Percentiles rank a stretch among this genome's conserved stretches.
Evolutionary conservation across 2,888 invertebrate genomes (phyloP).

Genomic region (Aleiodes leptofemur): DNA sequence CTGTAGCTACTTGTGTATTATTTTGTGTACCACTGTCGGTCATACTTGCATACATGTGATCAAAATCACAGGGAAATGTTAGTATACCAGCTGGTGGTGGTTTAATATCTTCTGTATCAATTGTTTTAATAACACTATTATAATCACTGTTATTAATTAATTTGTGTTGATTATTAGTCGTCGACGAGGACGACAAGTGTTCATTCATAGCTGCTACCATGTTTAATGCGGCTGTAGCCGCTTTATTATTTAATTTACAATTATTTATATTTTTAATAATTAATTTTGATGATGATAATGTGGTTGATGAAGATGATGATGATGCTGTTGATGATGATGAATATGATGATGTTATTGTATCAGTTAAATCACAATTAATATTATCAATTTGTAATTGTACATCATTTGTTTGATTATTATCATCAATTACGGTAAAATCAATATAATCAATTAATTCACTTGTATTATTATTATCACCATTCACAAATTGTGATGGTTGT

Average conservation of each 20-base stretch:
- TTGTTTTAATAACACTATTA: slow-evolving; percentile 46
- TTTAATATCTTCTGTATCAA: slow-evolving; percentile 73
- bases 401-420: slow-evolving; percentile 15
- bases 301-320: slow-evolving; percentile 40
- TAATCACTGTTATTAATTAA: slow-evolving; percentile 41
- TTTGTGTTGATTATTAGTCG: slow-evolving; percentile 56
- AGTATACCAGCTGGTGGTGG: slow-evolving; percentile 76
- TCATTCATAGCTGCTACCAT: slow-evolving; percentile 76
- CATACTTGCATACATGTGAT: slow-evolving; percentile 85
- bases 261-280: slow-evolving; percentile 77
- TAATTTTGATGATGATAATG: slow-evolving; percentile 70
- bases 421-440: slow-evolving; percentile 19
- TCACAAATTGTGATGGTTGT: slow-evolving; percentile 66
- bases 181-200: slow-evolving; percentile 69
- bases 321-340: slow-evolving; percentile 30
- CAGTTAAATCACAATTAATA: slow-evolving; percentile 30
- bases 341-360: slow-evolving; percentile 4
- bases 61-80: slow-evolving; percentile 80
- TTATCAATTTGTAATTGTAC: slow-evolving; percentile 15
- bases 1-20: slow-evolving; percentile 61
- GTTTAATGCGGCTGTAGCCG: slow-evolving; percentile 66
- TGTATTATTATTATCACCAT: slow-evolving; percentile 65
- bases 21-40: slow-evolving; percentile 70
- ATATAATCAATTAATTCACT: slow-evolving; percentile 6
- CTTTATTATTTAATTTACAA: slow-evolving; percentile 52